Base-by-base conservation (phyloP, 2,888 invertebrate genomes). In the Trissoscelio sp. region DNA sequence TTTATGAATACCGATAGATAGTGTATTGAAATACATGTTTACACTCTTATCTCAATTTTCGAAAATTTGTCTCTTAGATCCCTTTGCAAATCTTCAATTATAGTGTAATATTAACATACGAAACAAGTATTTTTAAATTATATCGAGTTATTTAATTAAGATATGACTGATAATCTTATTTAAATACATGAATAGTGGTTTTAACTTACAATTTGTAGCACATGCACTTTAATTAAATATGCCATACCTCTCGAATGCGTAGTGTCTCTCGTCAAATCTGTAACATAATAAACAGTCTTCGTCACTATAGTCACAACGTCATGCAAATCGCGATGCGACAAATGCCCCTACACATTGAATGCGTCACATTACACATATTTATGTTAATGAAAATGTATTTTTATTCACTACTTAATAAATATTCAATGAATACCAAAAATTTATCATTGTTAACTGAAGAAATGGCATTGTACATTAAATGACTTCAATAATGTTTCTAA, bases 181-280 rank as follows among this genome's bases (percentile, higher is more conserved):
- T 60, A 62, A 72, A 60, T 11, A n/a, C 6, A 22, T 14, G 14
- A 39, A 48, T 48, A 48, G 5, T 58, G 39, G 1, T 11, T 11
- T 44, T 22, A 55, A 78, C 72, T 78, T 78, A 79, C 67, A 57
- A 73, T 53, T 60, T 58, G 75, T 58, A 57, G 62, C n/a, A 37
- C 20, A 46, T 60, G 62, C 18, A 46, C 53, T 51, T 58, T 75
- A 79, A 72, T 37, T 58, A 77, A 81, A 73, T 73, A 46, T 37
- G 69, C 57, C 87, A 81, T 91, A 91, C 91, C 91, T 91, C 89
- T 91, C 91, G 86, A 90, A 91, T 88, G 90, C 91, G 90, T 90
- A 91, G 90, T 91, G 91, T 87, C 91, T 90, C 89, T 91, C 91
- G 87, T 91, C 91, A 89, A 88, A 91, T 91, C 91, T 91, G 91